Percentiles rank a stretch among this genome's conserved stretches.
These are phyloP conservation scores for Bufo gargarizans DNA, from an alignment of 2,113 vertebrate species.

Conservation along the genomic window DNA sequence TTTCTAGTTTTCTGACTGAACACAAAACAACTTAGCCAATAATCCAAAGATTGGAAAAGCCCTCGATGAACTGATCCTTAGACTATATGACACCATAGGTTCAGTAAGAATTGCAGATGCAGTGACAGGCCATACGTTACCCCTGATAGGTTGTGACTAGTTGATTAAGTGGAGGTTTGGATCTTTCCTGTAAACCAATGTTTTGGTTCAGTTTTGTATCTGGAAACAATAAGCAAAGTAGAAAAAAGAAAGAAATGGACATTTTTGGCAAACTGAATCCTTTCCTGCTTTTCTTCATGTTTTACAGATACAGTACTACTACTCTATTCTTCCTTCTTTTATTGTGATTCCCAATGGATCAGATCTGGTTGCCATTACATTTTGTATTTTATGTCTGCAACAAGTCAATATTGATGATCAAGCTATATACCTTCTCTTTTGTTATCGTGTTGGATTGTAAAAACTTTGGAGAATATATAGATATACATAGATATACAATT, in stretches of 20 bases:
- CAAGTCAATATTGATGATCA: too few relatives aligned
- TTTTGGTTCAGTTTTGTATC: constrained; percentile 16
- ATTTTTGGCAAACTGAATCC: background rate
- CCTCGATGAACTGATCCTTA: background rate
- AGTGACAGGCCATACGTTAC: constrained; percentile 4
- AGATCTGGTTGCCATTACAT: background rate
- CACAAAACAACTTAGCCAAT: background rate
- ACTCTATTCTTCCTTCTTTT: background rate
- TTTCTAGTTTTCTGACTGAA: background rate
- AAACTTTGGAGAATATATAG: too few relatives aligned
- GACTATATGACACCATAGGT: background rate
- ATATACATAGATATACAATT: too few relatives aligned
- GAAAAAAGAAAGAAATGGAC: background rate
- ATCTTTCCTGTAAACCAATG: constrained; percentile 1
- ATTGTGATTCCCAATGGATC: background rate
- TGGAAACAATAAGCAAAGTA: background rate
- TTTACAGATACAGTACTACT: background rate
- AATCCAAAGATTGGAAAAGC: background rate
- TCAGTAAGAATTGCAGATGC: background rate
- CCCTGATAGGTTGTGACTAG: background rate
- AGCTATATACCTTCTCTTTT: too few relatives aligned
- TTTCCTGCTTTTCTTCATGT: background rate
- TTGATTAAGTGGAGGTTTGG: constrained; percentile 4
- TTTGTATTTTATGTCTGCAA: background rate
- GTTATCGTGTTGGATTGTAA: too few relatives aligned